Base-by-base conservation (phyloP, 2,113 vertebrate species). In the Sapayoa aenigma region DNA sequence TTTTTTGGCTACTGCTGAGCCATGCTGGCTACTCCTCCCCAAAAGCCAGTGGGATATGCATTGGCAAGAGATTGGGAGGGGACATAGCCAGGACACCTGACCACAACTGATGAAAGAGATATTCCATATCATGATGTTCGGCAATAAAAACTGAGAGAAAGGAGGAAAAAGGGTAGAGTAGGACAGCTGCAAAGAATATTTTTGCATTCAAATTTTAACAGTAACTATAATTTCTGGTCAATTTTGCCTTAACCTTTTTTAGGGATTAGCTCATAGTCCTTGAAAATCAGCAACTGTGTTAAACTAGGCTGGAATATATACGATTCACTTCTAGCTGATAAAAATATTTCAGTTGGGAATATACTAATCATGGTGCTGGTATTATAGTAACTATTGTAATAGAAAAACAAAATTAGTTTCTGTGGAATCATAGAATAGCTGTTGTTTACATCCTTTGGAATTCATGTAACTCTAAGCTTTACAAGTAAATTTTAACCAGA, bases 281-380 rank as follows among this genome's bases (percentile, higher is more conserved):
- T 93, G 50, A 92, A 95, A 96, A 89, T 58, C 53, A 77, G 68
- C 60, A 91, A 76, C 53, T 62, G 42, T 59, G 37, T 69, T 88
- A 83, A 89, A 89, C 53, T 46, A 89, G 71, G 18, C 58, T 91
- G 56, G 28, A 94, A 87, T 74, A 59, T 66, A 82, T 76, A 86
- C 2, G 3, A 74, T 86, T 93, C 67, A 71, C 46, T 87, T 85
- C 20, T 82, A 55, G 24, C 21, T 90, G 35, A 65, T 82, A 76
- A 76, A 12, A 55, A 6, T 30, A 39, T 30, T 85, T 68, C 67
- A 76, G 0, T 5, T 87, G 53, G 58, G 88, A 93, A 62, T 77
- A 92, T 31, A 50, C 24, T 74, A 73, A 89, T 91, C 35, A 84
- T 82, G n/a, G 55, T 80, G 50, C 33, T 90, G 30, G 11, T 68